Evolutionary conservation across 1,140 invertebrate species (phyloP).

Genomic region (Drosophila jambulina): DNA sequence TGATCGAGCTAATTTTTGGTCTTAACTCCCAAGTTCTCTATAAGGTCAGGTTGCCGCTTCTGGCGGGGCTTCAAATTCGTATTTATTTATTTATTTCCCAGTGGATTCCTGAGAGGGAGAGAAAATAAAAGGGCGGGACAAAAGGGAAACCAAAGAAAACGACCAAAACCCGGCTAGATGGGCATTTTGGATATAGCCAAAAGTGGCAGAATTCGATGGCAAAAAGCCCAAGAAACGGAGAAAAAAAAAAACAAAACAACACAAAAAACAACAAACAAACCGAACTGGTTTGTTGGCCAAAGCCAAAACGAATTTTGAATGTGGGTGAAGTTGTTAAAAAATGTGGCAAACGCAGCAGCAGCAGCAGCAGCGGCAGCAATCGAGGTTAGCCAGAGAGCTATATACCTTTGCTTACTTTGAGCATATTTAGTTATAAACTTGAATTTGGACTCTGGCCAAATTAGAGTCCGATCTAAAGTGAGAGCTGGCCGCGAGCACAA

Average conservation of each 20-base stretch:
- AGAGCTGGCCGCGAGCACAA: constrained; percentile 24
- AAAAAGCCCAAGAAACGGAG: constrained; percentile 20
- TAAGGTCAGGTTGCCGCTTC: constrained; percentile 14
- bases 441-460: constrained; percentile 74
- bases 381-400: constrained; percentile 65
- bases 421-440: constrained; percentile 81
- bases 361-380: constrained; percentile 37
- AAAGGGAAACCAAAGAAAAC: not conserved
- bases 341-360: constrained; percentile 67
- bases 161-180: constrained; percentile 34
- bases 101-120: constrained; percentile 8
- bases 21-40: constrained; percentile 1
- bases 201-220: constrained; percentile 44
- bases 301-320: constrained; percentile 82
- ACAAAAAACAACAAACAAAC: constrained; percentile 42
- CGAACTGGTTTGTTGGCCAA: constrained; percentile 72
- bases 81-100: not conserved
- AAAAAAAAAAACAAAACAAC: not conserved
- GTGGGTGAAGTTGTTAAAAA: constrained; percentile 81
- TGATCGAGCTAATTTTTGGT: constrained; percentile 17
- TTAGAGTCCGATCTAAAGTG: constrained; percentile 52
- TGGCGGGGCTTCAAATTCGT: not conserved
- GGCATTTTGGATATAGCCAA: constrained; percentile 40
- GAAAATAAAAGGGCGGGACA: constrained; percentile 11
- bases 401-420: constrained; percentile 37